Conservation (phyloP, 2,888 invertebrate genomes). For the Lathronympha strigana region DNA sequence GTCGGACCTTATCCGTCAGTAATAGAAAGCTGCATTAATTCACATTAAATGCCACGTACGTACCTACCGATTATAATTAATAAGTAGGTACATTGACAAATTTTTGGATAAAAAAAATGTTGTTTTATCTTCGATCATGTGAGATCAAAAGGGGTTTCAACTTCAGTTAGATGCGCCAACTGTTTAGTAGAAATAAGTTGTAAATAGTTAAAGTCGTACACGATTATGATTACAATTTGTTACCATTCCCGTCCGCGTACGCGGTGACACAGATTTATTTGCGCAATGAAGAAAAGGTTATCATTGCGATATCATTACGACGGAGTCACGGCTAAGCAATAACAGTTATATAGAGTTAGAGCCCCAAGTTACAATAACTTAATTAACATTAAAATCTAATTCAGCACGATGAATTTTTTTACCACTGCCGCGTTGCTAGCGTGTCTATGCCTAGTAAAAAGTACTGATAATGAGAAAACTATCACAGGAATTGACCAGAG, state of each 20-base stretch:
- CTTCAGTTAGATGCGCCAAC: too few relatives aligned
- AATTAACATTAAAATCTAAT: constrained; percentile 15
- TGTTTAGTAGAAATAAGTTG: too few relatives aligned
- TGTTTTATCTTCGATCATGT: too few relatives aligned
- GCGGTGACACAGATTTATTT: constrained; percentile 48
- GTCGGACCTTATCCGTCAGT: too few relatives aligned
- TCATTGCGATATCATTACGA: constrained; percentile 62
- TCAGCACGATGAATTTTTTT: constrained; percentile 37
- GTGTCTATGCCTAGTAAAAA: constrained; percentile 46
- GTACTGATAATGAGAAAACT: neutral
- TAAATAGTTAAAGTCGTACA: neutral
- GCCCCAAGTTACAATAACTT: constrained; percentile 38
- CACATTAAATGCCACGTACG: too few relatives aligned
- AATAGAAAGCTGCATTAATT: too few relatives aligned
- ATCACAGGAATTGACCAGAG: constrained; percentile 57
- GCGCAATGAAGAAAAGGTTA: constrained; percentile 67
- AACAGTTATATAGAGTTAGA: constrained; percentile 55
- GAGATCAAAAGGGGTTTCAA: too few relatives aligned
- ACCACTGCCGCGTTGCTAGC: constrained; percentile 44
- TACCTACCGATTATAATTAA: too few relatives aligned
- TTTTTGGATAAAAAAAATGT: too few relatives aligned
- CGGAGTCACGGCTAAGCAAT: constrained; percentile 66
- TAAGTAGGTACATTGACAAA: too few relatives aligned
- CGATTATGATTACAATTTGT: neutral
- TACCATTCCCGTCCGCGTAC: constrained; percentile 7